Evolutionary conservation across 2,888 invertebrate genomes (phyloP).

Genomic region (Mesorhabditis sp.): DNA sequence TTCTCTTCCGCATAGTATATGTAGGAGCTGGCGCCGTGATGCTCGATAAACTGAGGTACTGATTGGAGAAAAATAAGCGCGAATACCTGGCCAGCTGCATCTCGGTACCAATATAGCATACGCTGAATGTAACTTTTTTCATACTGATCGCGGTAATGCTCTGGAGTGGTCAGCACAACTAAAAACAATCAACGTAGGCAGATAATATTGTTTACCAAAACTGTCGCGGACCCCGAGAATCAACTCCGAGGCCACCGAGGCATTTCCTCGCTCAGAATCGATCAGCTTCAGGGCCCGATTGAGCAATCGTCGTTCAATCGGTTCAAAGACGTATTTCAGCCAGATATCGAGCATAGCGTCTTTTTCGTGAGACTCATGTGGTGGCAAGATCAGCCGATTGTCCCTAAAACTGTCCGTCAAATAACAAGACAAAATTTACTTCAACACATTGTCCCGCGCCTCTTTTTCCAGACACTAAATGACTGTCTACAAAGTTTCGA

Average conservation of each 20-base stretch:
- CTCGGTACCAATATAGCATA: too few relatives aligned
- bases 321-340: conserved; percentile 93
- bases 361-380: too few relatives aligned
- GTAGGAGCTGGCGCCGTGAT: conserved; percentile 90
- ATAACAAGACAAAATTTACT: too few relatives aligned
- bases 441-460: too few relatives aligned
- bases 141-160: too few relatives aligned
- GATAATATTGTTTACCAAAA: conserved; percentile 73
- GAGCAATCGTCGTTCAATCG: conserved; percentile 83
- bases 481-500: background rate
- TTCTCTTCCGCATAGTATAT: conserved; percentile 94
- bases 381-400: too few relatives aligned
- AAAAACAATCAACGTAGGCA: conserved; percentile 73
- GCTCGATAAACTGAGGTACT: conserved; percentile 63
- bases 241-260: conserved; percentile 92
- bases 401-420: too few relatives aligned
- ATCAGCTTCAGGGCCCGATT: conserved; percentile 96
- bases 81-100: too few relatives aligned
- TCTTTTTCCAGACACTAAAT: conserved; percentile 73
- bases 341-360: conserved; percentile 90
- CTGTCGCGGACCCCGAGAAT: conserved; percentile 97
- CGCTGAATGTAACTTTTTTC: too few relatives aligned
- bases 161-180: too few relatives aligned
- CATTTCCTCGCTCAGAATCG: conserved; percentile 90
- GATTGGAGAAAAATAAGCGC: background rate